phyloP scores from a whole-genome alignment of 2,113 vertebrate species.

The Hystrix cristata region DNA sequence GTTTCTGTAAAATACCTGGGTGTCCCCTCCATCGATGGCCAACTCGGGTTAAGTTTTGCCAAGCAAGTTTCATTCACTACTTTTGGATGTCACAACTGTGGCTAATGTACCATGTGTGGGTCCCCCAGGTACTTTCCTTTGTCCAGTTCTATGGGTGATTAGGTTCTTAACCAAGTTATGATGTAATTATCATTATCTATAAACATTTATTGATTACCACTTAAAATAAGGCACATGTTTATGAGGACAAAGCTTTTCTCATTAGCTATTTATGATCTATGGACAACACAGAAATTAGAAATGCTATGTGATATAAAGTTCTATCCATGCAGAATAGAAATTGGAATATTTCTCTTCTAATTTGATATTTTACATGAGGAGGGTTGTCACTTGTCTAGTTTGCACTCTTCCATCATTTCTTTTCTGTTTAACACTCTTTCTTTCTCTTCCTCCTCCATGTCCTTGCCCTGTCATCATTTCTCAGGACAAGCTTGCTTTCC shows the following conservation, averaged over 20 bases:
- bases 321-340: neutral
- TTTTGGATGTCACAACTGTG: neutral
- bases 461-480: neutral
- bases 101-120: neutral
- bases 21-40: neutral
- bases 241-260: neutral
- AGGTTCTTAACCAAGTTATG: neutral
- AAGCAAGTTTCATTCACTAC: neutral
- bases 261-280: neutral
- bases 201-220: conserved; percentile 29
- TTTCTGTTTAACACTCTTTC: neutral
- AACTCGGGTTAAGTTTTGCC: neutral
- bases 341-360: neutral
- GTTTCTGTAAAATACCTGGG: neutral
- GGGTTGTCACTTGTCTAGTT: neutral
- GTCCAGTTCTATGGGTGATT: neutral
- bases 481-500: neutral
- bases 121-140: neutral
- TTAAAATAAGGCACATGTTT: neutral
- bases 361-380: neutral
- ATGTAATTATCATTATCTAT: neutral
- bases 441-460: neutral
- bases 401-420: neutral
- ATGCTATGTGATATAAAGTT: neutral
- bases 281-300: neutral